Percentiles rank a stretch among this genome's conserved stretches.
Conservation (phyloP, 2,797 vertebrate species). For the Hydrophis major region DNA sequence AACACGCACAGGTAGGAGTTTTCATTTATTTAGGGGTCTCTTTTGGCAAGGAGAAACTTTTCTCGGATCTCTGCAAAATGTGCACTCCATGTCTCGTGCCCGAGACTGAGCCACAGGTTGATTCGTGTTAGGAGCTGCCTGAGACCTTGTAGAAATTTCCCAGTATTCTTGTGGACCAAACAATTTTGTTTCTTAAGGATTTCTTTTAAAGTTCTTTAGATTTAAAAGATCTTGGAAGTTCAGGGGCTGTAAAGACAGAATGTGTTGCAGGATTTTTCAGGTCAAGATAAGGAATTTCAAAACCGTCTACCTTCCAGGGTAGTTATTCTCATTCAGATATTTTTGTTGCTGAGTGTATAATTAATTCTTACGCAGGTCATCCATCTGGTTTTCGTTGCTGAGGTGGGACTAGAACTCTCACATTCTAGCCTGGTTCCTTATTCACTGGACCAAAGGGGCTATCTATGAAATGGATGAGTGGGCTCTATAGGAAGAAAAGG, state of each 20-base stretch:
- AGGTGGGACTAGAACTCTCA: not conserved
- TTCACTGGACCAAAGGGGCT: not conserved
- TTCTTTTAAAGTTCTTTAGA: not conserved
- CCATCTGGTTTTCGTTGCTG: not conserved
- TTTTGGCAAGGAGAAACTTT: not conserved
- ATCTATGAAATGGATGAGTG: rapidly evolving
- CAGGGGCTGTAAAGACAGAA: not conserved
- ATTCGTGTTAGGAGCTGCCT: not conserved
- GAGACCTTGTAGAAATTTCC: not conserved
- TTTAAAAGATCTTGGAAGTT: not conserved
- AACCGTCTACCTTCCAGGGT: not conserved
- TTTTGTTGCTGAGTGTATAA: not conserved
- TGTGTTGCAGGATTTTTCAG: not conserved
- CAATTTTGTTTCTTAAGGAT: not conserved
- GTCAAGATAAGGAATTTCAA: not conserved
- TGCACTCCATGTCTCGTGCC: not conserved
- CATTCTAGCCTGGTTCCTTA: not conserved
- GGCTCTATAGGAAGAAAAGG: too few species aligned
- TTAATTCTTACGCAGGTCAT: not conserved
- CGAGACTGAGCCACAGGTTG: not conserved
- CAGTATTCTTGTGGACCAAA: not conserved
- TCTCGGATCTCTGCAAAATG: not conserved
- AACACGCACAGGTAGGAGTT: not conserved
- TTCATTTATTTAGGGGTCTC: not conserved
- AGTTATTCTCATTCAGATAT: too few species aligned